Percentiles rank a stretch among this genome's conserved stretches.
phyloP scores from a whole-genome alignment of 2,113 vertebrate genomes.

The Oxyruncus cristatus region DNA sequence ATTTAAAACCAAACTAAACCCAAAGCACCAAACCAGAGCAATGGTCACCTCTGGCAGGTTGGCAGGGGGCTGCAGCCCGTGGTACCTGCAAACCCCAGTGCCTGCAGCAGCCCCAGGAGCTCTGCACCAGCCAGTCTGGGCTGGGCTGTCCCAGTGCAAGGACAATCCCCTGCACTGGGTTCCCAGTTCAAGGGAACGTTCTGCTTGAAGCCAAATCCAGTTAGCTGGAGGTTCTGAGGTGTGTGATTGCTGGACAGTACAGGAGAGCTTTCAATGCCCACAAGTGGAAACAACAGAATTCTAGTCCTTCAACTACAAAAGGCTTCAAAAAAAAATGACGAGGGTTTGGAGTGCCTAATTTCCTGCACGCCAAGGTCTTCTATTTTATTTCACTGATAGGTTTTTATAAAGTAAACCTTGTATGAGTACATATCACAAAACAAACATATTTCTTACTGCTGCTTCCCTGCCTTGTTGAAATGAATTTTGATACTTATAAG shows the following conservation, averaged over 20 bases:
- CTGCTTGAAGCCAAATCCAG: background rate
- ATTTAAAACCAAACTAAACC: background rate
- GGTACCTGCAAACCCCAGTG: background rate
- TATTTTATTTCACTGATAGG: background rate
- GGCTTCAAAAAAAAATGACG: background rate
- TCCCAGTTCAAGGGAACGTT: too few relatives aligned
- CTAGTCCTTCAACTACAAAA: background rate
- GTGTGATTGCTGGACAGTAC: background rate
- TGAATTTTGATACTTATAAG: background rate
- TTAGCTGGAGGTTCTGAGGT: background rate
- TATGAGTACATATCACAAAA: background rate
- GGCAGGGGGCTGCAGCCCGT: background rate
- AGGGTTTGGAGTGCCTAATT: background rate
- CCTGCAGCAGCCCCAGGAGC: background rate
- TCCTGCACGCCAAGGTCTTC: background rate
- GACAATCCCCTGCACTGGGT: background rate
- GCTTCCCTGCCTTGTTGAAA: background rate
- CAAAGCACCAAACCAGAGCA: background rate
- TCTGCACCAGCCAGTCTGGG: background rate
- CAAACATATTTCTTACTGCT: background rate
- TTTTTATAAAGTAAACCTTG: background rate
- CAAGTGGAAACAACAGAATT: background rate
- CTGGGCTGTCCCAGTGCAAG: fast-evolving
- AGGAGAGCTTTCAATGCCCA: background rate
- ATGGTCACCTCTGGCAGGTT: background rate